These are phyloP conservation scores for Bergia puertoricense DNA, from an alignment of 92 coral and sea anemone species.

Conservation along the genomic window DNA sequence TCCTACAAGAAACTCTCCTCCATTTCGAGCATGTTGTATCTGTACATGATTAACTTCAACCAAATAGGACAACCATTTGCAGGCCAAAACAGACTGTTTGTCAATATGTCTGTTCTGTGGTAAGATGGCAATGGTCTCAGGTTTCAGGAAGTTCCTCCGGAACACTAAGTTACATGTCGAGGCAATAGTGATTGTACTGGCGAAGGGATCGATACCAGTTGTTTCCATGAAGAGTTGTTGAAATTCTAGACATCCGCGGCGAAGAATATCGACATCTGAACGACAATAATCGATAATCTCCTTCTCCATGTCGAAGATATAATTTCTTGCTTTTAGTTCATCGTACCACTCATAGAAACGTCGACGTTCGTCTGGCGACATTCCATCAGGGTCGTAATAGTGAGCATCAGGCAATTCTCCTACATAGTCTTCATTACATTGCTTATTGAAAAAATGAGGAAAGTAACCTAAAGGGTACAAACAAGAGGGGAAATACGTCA, in stretches of 20 bases:
- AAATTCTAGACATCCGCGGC: slow-evolving; percentile 48
- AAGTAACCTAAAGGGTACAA: slow-evolving; percentile 43
- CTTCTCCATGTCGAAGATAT: slow-evolving; percentile 51
- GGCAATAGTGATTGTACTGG: slow-evolving; percentile 48
- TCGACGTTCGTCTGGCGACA: slow-evolving; percentile 35
- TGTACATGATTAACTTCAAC: neutral
- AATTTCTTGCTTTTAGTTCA: neutral
- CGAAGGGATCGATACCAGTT: slow-evolving; percentile 52
- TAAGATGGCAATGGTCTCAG: slow-evolving; percentile 53
- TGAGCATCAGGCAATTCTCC: slow-evolving; percentile 52
- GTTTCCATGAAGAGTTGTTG: slow-evolving; percentile 25
- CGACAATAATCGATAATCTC: slow-evolving; percentile 60
- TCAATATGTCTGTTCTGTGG: slow-evolving; percentile 42
- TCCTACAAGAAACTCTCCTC: slow-evolving; percentile 51
- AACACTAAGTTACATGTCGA: slow-evolving; percentile 52
- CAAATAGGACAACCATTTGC: slow-evolving; percentile 44
- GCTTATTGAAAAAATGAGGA: slow-evolving; percentile 52
- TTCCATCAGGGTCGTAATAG: slow-evolving; percentile 59
- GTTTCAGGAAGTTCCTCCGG: slow-evolving; percentile 33
- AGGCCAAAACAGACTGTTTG: slow-evolving; percentile 53
- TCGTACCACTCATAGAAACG: slow-evolving; percentile 46
- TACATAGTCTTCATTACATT: slow-evolving; percentile 43
- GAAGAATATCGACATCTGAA: slow-evolving; percentile 56
- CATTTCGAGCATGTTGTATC: slow-evolving; percentile 49
- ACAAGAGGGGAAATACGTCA: neutral